Conservation (phyloP, 2,113 vertebrate species). For the Mesembrinibis cayennensis region DNA sequence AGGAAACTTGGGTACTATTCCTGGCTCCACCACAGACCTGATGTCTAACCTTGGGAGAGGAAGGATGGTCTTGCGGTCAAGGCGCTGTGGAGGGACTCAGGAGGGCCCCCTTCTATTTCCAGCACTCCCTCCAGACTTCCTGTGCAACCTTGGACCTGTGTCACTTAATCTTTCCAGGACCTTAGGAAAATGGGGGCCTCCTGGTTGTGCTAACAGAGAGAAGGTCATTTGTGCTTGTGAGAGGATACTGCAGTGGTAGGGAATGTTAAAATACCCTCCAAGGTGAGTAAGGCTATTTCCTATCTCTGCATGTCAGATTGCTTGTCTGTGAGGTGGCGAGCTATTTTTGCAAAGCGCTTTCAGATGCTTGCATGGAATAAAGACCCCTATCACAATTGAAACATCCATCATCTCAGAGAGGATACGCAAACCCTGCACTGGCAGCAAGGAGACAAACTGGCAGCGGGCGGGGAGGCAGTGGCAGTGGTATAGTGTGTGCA, state of each 20-base stretch:
- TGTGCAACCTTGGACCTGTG: slow-evolving; percentile 56
- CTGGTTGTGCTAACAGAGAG: neutral
- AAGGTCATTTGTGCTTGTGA: slow-evolving; percentile 17
- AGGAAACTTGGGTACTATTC: slow-evolving; percentile 59
- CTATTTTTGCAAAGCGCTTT: slow-evolving; percentile 9
- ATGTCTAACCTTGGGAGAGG: slow-evolving; percentile 45
- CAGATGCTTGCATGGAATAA: neutral
- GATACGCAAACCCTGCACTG: neutral
- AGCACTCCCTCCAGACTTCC: slow-evolving; percentile 62
- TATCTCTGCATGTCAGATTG: neutral
- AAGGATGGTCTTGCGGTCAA: slow-evolving; percentile 58
- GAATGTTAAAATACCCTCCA: slow-evolving; percentile 8
- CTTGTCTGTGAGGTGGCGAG: neutral
- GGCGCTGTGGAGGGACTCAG: neutral
- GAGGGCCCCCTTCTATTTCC: slow-evolving; percentile 56
- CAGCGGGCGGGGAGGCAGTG: neutral
- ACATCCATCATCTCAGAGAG: slow-evolving; percentile 41
- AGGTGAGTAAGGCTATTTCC: slow-evolving; percentile 16
- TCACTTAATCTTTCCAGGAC: slow-evolving; percentile 56
- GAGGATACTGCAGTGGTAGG: neutral
- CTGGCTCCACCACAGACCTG: slow-evolving; percentile 24
- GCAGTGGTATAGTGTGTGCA: neutral
- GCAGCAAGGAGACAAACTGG: neutral
- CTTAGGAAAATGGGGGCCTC: slow-evolving; percentile 44
- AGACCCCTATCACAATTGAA: slow-evolving; percentile 40